phyloP scores from a whole-genome alignment of 1,140 invertebrate species.

The Cydia amplana region DNA sequence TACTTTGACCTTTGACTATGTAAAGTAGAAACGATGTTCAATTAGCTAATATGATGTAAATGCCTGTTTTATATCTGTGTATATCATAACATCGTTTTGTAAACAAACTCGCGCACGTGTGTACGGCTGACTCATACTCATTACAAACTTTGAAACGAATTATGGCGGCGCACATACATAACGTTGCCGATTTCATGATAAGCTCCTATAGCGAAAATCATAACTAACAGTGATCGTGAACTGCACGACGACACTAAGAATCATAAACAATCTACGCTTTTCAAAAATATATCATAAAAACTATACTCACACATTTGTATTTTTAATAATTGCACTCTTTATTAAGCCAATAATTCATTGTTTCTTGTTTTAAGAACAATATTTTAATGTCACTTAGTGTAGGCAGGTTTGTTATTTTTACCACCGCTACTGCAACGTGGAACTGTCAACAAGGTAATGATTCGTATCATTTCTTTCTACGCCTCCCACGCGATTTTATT shows the following conservation, averaged over 20 bases:
- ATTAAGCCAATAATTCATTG: not conserved
- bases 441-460: conserved; percentile 42
- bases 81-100: conserved; percentile 69
- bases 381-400: not conserved
- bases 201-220: conserved; percentile 1
- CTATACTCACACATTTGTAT: not conserved
- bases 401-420: conserved; percentile 12
- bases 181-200: not conserved
- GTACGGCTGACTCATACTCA: conserved; percentile 67
- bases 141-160: conserved; percentile 48
- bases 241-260: not conserved
- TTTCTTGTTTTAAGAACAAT: not conserved
- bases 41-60: conserved; percentile 40
- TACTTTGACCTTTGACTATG: not conserved
- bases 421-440: conserved; percentile 33
- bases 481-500: conserved; percentile 47
- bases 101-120: conserved; percentile 70
- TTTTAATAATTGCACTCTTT: not conserved
- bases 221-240: not conserved
- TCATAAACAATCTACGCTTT: not conserved
- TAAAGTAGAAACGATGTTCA: not conserved
- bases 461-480: conserved; percentile 49
- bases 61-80: conserved; percentile 52
- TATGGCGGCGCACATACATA: conserved; percentile 41
- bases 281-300: not conserved